phyloP scores from a whole-genome alignment of 2,888 invertebrate species.

The Pyrocoelia pectoralis region DNA sequence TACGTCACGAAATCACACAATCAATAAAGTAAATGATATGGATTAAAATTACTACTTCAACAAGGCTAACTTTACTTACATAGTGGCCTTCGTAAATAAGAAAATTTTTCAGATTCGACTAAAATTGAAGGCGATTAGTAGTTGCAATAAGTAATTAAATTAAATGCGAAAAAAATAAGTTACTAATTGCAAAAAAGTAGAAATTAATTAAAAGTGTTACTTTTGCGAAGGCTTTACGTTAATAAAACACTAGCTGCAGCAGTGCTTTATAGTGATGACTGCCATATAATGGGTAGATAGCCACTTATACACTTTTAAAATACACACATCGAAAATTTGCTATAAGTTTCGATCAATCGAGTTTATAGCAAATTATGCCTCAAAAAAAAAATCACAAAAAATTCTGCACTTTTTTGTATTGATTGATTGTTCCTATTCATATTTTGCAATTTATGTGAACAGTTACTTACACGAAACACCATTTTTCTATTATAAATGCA shows the following conservation, averaged over 20 bases:
- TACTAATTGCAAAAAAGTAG: conserved; percentile 2
- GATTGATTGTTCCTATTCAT: not conserved
- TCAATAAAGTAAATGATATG: not conserved
- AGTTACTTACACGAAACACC: conserved; percentile 23
- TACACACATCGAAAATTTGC: conserved; percentile 8
- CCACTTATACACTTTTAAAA: conserved; percentile 36
- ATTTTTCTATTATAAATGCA: conserved; percentile 21
- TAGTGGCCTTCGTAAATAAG: too few relatives aligned
- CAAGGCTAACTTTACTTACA: too few relatives aligned
- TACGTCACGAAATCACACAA: conserved; percentile 1
- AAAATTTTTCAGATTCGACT: conserved; percentile 5
- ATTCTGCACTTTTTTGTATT: not conserved
- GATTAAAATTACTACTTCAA: too few relatives aligned
- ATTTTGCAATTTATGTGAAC: conserved; percentile 4
- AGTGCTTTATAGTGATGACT: conserved; percentile 49
- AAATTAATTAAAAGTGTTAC: not conserved
- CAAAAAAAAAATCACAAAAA: not conserved
- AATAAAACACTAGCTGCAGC: conserved; percentile 38
- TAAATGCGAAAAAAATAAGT: not conserved
- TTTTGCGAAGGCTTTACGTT: conserved; percentile 34
- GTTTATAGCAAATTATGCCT: conserved; percentile 1
- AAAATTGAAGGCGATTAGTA: not conserved
- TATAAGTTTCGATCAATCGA: conserved; percentile 3
- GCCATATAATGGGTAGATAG: conserved; percentile 51
- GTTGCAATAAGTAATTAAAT: conserved; percentile 6